phyloP scores from a whole-genome alignment of 2,888 invertebrate species.

The Amiota minor region DNA sequence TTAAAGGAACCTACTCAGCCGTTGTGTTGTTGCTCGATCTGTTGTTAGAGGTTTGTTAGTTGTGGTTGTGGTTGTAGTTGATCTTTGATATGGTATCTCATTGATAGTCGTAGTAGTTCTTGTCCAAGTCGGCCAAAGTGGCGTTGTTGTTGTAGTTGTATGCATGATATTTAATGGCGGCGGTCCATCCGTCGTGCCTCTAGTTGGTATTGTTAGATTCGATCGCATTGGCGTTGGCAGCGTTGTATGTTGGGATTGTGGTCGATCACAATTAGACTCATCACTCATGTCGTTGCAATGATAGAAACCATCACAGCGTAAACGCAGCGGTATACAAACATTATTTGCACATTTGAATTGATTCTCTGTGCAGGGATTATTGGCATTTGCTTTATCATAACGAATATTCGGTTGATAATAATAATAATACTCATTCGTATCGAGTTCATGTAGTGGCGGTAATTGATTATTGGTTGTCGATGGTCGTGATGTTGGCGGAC shows the following conservation, averaged over 20 bases:
- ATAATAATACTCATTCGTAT: slow-evolving; percentile 51
- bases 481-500: neutral
- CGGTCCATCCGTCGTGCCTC: slow-evolving; percentile 25
- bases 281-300: slow-evolving; percentile 79
- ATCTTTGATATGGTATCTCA: slow-evolving; percentile 41
- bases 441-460: slow-evolving; percentile 46
- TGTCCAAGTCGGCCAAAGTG: neutral
- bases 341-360: slow-evolving; percentile 78
- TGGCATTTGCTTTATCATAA: slow-evolving; percentile 55
- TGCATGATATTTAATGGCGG: slow-evolving; percentile 28
- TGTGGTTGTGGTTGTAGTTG: slow-evolving; percentile 45
- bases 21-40: neutral
- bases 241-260: slow-evolving; percentile 31
- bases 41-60: slow-evolving; percentile 26
- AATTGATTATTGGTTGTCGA: neutral
- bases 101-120: slow-evolving; percentile 30
- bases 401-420: slow-evolving; percentile 45
- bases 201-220: neutral
- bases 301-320: slow-evolving; percentile 76
- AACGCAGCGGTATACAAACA: slow-evolving; percentile 75
- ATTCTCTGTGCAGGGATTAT: slow-evolving; percentile 73
- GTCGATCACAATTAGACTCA: slow-evolving; percentile 74
- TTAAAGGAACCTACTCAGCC: slow-evolving; percentile 54
- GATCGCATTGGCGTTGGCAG: slow-evolving; percentile 20
- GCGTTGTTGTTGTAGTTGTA: slow-evolving; percentile 44